Percentiles rank a stretch among this genome's conserved stretches.
Conservation (phyloP, 2,113 vertebrate genomes). For the Paraplagusia blochii region DNA sequence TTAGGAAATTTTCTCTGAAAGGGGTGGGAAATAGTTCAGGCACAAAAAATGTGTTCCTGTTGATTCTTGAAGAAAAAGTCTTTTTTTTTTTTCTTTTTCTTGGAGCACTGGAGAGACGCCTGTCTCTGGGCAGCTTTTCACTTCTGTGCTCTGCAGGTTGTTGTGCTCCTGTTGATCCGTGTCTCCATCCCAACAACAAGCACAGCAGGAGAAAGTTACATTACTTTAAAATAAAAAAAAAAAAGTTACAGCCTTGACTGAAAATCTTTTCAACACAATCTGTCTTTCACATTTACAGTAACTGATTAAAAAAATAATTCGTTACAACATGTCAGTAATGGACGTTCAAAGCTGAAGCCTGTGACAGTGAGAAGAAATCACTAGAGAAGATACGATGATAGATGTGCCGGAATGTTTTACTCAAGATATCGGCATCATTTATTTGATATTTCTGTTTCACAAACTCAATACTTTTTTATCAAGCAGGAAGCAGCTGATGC, state of each 20-base stretch:
- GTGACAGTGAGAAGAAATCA: too few species aligned
- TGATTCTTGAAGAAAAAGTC: conserved; percentile 10
- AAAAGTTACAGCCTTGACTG: background rate
- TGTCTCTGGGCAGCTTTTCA: background rate
- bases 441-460: too few species aligned
- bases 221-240: conserved; percentile 3
- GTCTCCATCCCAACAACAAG: background rate
- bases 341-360: too few species aligned
- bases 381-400: too few species aligned
- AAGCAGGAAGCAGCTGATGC: too few species aligned
- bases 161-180: conserved; percentile 15
- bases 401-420: too few species aligned
- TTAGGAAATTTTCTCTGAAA: conserved; percentile 3
- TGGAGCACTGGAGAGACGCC: background rate
- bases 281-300: too few species aligned
- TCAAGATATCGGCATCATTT: too few species aligned
- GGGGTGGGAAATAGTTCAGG: background rate
- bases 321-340: too few species aligned
- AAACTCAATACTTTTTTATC: too few species aligned
- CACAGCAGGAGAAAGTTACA: conserved; percentile 23
- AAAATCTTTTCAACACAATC: too few species aligned
- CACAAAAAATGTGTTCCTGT: conserved; percentile 9
- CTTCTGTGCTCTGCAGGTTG: conserved; percentile 20
- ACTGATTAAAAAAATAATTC: too few species aligned
- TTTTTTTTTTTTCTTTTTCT: conserved; percentile 6